These are phyloP conservation scores for Ptychadena robeensis DNA, from an alignment of 2,797 vertebrate genomes.

Conservation along the genomic window DNA sequence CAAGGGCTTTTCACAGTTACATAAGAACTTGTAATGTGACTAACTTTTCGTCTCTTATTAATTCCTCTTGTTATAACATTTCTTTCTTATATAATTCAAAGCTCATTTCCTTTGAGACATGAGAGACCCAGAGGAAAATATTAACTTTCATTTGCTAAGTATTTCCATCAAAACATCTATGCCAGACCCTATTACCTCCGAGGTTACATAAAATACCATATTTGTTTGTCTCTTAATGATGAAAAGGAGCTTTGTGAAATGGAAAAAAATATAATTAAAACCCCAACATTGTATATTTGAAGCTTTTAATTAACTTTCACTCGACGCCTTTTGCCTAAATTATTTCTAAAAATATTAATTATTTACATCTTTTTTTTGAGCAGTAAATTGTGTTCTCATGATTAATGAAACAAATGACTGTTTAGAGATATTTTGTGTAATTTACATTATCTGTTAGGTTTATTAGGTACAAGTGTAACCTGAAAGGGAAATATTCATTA, in stretches of 20 bases:
- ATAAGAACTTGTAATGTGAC: slow-evolving; percentile 41
- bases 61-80: slow-evolving; percentile 46
- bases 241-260: slow-evolving; percentile 43
- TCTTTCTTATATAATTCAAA: slow-evolving; percentile 52
- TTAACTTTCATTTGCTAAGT: slow-evolving; percentile 56
- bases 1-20: slow-evolving; percentile 19
- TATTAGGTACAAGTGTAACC: slow-evolving; percentile 23
- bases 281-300: slow-evolving; percentile 34
- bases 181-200: slow-evolving; percentile 40
- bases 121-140: slow-evolving; percentile 45
- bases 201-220: slow-evolving; percentile 51
- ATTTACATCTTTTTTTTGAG: slow-evolving; percentile 52
- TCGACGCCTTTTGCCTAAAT: slow-evolving; percentile 22
- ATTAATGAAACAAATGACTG: slow-evolving; percentile 38
- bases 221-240: slow-evolving; percentile 57
- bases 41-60: slow-evolving; percentile 46
- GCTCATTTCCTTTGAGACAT: slow-evolving; percentile 50
- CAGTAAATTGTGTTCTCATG: slow-evolving; percentile 29
- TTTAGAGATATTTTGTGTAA: slow-evolving; percentile 31
- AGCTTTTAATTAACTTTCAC: slow-evolving; percentile 54
- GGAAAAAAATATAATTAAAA: slow-evolving; percentile 55
- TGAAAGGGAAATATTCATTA: slow-evolving; percentile 9
- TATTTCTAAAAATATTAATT: slow-evolving; percentile 34
- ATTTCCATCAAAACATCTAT: slow-evolving; percentile 39
- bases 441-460: slow-evolving; percentile 23